These are phyloP conservation scores for Microcebus jonahi DNA, from an alignment of 2,113 vertebrate genomes.

Conservation along the genomic window DNA sequence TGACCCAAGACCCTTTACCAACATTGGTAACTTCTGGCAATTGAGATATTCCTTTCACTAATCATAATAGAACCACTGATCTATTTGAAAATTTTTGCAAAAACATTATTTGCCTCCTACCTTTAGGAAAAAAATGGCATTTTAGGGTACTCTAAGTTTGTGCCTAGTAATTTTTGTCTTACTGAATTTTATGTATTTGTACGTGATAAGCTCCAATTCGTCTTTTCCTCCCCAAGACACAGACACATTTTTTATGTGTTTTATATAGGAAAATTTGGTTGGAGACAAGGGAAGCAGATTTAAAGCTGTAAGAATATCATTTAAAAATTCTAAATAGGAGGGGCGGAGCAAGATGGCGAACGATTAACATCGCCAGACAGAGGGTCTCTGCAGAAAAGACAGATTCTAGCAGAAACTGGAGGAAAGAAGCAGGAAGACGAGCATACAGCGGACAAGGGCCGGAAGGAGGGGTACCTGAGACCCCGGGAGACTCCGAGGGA, in stretches of 20 bases:
- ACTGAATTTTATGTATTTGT: not conserved
- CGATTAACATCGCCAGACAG: too few relatives aligned
- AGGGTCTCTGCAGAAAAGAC: too few relatives aligned
- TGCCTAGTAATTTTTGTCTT: conserved; percentile 1
- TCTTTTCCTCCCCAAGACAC: not conserved
- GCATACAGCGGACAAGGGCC: too few relatives aligned
- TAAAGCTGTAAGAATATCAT: not conserved
- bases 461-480: too few relatives aligned
- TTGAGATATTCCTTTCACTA: not conserved
- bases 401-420: too few relatives aligned
- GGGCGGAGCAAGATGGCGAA: too few relatives aligned
- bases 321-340: not conserved
- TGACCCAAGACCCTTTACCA: not conserved
- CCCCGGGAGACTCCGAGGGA: too few relatives aligned
- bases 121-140: not conserved
- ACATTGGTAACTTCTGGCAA: not conserved
- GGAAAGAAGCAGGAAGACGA: too few relatives aligned
- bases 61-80: not conserved
- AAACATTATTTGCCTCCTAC: not conserved
- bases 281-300: not conserved
- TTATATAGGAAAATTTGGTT: not conserved
- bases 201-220: not conserved
- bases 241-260: not conserved
- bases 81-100: not conserved
- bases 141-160: not conserved